These are phyloP conservation scores for Ceratoteleas bidentatus DNA, from an alignment of 1,140 invertebrate species.

Conservation along the genomic window DNA sequence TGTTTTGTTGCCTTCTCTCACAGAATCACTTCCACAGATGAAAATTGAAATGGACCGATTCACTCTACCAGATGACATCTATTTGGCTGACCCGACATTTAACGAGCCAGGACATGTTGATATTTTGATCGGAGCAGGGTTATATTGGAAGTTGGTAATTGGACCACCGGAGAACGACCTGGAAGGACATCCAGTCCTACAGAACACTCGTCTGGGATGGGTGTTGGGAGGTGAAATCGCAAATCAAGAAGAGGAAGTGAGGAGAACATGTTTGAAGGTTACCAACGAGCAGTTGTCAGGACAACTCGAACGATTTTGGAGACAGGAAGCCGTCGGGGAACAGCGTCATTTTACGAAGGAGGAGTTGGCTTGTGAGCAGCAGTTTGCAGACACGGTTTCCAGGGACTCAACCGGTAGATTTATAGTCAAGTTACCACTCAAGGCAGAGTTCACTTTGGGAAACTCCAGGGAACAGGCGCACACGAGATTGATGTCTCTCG, in stretches of 20 bases:
- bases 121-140: not conserved
- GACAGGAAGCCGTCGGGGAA: not conserved
- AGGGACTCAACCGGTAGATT: not conserved
- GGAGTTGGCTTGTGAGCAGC: not conserved
- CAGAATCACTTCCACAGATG: not conserved
- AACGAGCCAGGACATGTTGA: not conserved
- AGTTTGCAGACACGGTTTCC: not conserved
- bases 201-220: not conserved
- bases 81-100: not conserved
- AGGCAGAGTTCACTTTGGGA: not conserved
- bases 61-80: not conserved
- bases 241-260: not conserved
- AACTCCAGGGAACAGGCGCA: too few species aligned
- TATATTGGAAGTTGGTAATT: not conserved
- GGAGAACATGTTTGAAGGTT: not conserved
- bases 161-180: not conserved
- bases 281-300: not conserved
- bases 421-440: not conserved
- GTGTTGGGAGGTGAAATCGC: not conserved
- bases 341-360: not conserved
- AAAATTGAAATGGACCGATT: not conserved
- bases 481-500: too few species aligned
- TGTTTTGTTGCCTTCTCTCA: not conserved
- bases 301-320: not conserved
- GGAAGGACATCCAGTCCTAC: not conserved